A percentile compares a stretch with the other conserved stretches of the same genome.
These are phyloP conservation scores for Origma solitaria DNA, from an alignment of 2,113 vertebrate genomes.

Conservation along the genomic window DNA sequence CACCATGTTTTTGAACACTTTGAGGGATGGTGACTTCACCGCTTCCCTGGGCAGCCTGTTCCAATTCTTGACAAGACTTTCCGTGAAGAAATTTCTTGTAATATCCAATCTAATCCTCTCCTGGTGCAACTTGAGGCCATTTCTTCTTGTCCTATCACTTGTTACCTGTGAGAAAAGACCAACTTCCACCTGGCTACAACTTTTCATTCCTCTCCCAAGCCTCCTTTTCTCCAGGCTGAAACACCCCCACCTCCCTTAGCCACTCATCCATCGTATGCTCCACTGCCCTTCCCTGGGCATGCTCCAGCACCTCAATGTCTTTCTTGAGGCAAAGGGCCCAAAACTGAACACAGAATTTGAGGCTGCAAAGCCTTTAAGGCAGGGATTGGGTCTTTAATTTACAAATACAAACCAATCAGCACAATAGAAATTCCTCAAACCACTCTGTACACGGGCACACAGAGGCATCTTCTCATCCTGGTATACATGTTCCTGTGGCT, in stretches of 20 bases:
- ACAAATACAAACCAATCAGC: not conserved
- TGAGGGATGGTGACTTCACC: not conserved
- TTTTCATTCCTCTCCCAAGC: not conserved
- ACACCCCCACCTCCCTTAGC: not conserved
- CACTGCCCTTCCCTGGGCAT: not conserved
- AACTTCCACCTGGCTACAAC: not conserved
- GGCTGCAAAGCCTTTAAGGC: not conserved
- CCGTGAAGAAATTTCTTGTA: not conserved
- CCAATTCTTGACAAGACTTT: not conserved
- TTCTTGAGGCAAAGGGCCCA: not conserved
- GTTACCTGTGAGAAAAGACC: not conserved
- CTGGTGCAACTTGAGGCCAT: not conserved
- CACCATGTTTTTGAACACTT: not conserved
- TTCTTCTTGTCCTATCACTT: not conserved
- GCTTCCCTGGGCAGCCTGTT: not conserved
- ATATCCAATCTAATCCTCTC: not conserved
- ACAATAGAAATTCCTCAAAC: not conserved
- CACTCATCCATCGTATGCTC: not conserved
- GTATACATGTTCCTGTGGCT: fast-evolving
- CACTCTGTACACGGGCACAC: fast-evolving
- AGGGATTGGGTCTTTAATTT: not conserved
- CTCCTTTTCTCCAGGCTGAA: not conserved
- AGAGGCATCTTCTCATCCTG: not conserved
- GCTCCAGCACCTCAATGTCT: not conserved
- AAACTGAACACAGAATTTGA: not conserved